phyloP scores from a whole-genome alignment of 2,113 vertebrate species.

The Ibidorhyncha struthersii region DNA sequence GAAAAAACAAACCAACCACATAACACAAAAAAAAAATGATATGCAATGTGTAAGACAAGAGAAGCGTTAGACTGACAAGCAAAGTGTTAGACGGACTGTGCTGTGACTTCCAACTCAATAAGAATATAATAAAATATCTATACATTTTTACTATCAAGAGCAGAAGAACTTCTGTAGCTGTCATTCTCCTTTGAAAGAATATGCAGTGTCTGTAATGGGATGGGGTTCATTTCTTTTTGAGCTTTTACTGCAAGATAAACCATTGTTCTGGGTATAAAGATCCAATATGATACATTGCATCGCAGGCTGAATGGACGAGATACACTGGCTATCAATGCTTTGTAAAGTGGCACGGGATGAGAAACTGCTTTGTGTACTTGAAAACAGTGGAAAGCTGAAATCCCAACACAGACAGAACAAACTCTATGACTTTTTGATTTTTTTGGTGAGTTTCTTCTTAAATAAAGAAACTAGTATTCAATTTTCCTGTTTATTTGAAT shows the following conservation, averaged over 20 bases:
- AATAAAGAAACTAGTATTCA: not conserved
- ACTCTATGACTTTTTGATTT: not conserved
- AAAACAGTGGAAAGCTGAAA: not conserved
- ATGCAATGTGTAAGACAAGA: not conserved
- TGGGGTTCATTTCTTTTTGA: not conserved
- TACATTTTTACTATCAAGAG: not conserved
- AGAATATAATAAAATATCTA: not conserved
- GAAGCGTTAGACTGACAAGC: not conserved
- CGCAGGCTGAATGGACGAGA: not conserved
- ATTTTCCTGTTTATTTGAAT: not conserved
- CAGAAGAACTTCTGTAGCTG: not conserved
- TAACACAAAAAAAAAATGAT: not conserved
- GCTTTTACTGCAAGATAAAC: not conserved
- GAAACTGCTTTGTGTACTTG: not conserved
- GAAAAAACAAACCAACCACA: not conserved
- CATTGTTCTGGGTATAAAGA: not conserved
- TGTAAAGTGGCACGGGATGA: not conserved
- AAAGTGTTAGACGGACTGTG: not conserved
- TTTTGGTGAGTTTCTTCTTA: not conserved
- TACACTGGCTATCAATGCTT: not conserved
- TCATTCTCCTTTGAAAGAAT: not conserved
- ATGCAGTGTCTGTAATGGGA: not conserved
- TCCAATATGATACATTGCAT: not conserved
- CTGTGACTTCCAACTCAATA: not conserved
- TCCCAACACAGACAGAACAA: not conserved